Percentiles rank a stretch among this genome's conserved stretches.
phyloP scores from a whole-genome alignment of 1,140 invertebrate species.

The Cydia fagiglandana region DNA sequence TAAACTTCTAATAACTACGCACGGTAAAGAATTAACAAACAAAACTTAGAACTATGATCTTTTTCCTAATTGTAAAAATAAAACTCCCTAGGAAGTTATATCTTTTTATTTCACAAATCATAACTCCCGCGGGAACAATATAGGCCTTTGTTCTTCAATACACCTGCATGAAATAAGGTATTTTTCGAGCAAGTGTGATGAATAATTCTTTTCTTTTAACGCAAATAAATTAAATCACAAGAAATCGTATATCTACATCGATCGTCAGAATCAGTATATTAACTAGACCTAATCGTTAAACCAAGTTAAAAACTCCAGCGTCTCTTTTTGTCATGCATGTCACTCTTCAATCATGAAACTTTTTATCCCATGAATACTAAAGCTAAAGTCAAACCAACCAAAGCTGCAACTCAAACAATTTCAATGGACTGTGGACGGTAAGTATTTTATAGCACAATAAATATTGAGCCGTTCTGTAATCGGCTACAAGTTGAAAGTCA shows the following conservation, averaged over 20 bases:
- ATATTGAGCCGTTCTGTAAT: slow-evolving; percentile 18
- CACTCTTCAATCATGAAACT: slow-evolving; percentile 17
- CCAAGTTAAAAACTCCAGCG: background rate
- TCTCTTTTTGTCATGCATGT: background rate
- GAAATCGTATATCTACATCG: background rate
- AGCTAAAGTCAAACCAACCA: slow-evolving; percentile 37
- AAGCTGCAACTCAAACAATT: slow-evolving; percentile 42
- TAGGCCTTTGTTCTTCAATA: no score
- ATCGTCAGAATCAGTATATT: background rate
- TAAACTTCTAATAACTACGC: no score
- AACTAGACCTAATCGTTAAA: background rate
- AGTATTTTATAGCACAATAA: slow-evolving; percentile 23
- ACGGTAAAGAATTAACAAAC: no score
- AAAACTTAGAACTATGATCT: no score
- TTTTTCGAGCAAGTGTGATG: no score
- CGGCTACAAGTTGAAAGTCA: slow-evolving; percentile 14
- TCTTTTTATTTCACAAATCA: no score
- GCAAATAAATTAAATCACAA: no score
- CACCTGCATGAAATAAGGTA: no score
- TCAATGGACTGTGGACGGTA: slow-evolving; percentile 34
- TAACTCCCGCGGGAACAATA: no score
- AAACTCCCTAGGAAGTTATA: no score
- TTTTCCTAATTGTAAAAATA: no score
- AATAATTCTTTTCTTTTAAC: no score
- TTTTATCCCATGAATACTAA: slow-evolving; percentile 31